phyloP scores from a whole-genome alignment of 1,140 invertebrate species.

The Sogatella furcifera region DNA sequence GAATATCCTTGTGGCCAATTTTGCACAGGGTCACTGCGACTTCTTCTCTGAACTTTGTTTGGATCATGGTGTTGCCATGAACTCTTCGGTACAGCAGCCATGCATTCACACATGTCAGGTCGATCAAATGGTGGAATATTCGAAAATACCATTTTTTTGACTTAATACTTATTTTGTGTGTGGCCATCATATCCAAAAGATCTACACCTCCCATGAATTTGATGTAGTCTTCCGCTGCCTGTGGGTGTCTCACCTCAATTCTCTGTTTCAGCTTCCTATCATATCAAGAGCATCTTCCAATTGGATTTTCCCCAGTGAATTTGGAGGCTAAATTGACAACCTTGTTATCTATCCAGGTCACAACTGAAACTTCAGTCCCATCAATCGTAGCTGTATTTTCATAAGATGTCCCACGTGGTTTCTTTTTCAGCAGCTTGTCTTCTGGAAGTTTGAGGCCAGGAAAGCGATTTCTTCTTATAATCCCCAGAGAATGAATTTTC shows the following conservation, averaged over 20 bases:
- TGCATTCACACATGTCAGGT: constrained; percentile 21
- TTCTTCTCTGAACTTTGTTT: neutral
- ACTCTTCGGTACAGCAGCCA: too few species aligned
- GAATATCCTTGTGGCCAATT: neutral
- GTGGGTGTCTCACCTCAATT: constrained; percentile 32
- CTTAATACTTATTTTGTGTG: constrained; percentile 32
- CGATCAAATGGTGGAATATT: constrained; percentile 35
- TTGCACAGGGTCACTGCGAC: neutral
- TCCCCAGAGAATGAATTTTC: constrained; percentile 19
- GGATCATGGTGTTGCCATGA: neutral
- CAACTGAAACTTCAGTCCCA: constrained; percentile 15
- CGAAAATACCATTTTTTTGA: constrained; percentile 33
- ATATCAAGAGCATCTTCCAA: constrained; percentile 27
- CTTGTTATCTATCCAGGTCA: constrained; percentile 31
- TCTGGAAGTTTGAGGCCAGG: constrained; percentile 15
- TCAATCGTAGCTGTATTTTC: constrained; percentile 10
- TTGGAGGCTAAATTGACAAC: constrained; percentile 31
- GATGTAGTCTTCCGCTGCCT: constrained; percentile 36
- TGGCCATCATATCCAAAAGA: constrained; percentile 32
- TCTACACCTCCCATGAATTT: constrained; percentile 38
- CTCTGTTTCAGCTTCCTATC: constrained; percentile 28
- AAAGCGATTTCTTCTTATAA: constrained; percentile 17
- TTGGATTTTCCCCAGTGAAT: constrained; percentile 29
- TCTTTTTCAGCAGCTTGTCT: constrained; percentile 18
- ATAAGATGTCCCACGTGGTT: constrained; percentile 15